Evolutionary conservation across 2,797 vertebrate species (phyloP).

Genomic region (Arctocebus calabarensis): DNA sequence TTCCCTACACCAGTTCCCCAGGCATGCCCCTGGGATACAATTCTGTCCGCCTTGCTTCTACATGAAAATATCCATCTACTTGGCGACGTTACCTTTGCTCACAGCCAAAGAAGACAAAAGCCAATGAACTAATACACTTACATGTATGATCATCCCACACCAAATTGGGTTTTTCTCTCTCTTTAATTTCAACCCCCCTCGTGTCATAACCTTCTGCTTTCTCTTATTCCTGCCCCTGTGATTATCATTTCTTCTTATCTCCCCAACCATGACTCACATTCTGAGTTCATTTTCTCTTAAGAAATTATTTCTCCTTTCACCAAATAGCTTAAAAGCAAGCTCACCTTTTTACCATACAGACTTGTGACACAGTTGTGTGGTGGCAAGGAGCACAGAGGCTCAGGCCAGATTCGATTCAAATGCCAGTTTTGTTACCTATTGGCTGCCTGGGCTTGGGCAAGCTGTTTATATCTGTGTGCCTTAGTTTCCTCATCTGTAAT

Average conservation of each 20-base stretch:
- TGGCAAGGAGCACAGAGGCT: not conserved
- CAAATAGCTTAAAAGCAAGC: not conserved
- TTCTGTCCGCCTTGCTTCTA: not conserved
- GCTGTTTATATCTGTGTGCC: not conserved
- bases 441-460: accelerated
- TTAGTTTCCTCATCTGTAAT: not conserved
- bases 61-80: not conserved
- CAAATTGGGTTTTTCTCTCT: not conserved
- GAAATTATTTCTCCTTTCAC: not conserved
- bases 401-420: not conserved
- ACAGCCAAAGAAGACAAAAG: not conserved
- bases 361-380: accelerated
- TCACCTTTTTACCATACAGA: accelerated
- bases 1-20: not conserved
- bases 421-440: not conserved
- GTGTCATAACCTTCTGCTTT: not conserved
- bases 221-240: not conserved
- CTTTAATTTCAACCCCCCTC: not conserved
- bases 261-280: not conserved
- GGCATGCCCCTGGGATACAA: not conserved
- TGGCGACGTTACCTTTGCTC: not conserved
- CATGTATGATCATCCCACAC: not conserved
- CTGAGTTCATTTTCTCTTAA: not conserved
- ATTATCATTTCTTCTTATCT: not conserved
- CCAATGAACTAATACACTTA: not conserved